Evolutionary conservation across 2,113 vertebrate genomes (phyloP).

Genomic region (Cololabis saira): DNA sequence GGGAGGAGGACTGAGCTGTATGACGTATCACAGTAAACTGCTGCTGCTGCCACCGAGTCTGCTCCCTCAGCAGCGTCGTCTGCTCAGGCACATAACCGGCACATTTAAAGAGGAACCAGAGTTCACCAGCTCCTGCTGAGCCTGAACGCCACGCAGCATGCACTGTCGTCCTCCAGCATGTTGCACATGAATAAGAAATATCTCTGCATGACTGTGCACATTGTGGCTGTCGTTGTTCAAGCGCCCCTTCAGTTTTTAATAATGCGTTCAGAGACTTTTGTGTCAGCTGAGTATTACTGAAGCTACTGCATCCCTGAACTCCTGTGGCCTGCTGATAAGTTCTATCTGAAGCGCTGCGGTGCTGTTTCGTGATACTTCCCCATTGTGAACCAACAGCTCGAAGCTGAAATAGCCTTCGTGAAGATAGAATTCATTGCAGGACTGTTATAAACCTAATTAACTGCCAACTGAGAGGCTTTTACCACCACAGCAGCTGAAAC

Average conservation of each 20-base stretch:
- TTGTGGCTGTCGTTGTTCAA: not conserved
- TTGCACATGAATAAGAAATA: not conserved
- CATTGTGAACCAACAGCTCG: too few species aligned
- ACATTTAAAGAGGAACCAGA: too few species aligned
- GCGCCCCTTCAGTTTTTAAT: not conserved
- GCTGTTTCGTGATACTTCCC: not conserved
- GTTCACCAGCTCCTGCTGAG: too few species aligned
- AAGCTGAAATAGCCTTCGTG: too few species aligned
- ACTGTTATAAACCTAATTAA: not conserved
- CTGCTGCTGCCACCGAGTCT: too few species aligned
- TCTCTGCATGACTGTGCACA: not conserved
- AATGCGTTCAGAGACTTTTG: too few species aligned
- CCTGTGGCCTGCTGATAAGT: conserved; percentile 1
- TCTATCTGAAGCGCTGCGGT: not conserved
- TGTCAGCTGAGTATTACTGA: not conserved
- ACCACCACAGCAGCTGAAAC: not conserved
- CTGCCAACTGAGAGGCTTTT: not conserved
- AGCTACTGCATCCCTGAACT: not conserved
- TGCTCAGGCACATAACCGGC: too few species aligned
- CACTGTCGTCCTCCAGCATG: not conserved
- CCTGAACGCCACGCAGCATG: not conserved
- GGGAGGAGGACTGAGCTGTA: not conserved
- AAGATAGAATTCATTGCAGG: not conserved
- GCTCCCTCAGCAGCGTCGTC: too few species aligned
- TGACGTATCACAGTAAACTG: not conserved